Evolutionary conservation across 2,113 vertebrate species (phyloP), one percentile per base, ranked within the genome.

Genomic region (Turdus rufiventris): DNA sequence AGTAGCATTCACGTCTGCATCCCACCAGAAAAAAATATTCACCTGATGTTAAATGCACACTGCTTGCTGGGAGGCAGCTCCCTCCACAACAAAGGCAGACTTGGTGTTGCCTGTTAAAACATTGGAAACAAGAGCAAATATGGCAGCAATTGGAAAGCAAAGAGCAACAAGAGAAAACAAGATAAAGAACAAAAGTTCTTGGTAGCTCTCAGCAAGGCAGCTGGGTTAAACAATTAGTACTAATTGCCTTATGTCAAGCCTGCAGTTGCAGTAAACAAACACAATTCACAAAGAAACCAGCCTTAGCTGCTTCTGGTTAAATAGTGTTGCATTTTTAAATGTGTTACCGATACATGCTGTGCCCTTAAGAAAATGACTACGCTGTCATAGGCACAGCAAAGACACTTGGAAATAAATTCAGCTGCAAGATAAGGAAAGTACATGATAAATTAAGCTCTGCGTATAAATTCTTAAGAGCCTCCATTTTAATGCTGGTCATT

Each of bases 401-500:
- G 98, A 99, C 99, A 99, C 97, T 98, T 97, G 95, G 99, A 99
- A 99, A 99, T 99, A 99, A 99, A 99, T 99, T 99, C 99, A 98
- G 98, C 98, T 98, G 98, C 97, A 97, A 99, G 99, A 99, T 99
- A 99, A 99, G 99, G 99, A 98, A 99, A 98, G 99, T 98, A 98
- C 98, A 99, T 99, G 99, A 99, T 99, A 98, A 99, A 99, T 99
- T 99, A 99, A 99, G 98, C 98, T 97, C 97, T 93, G 98, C 98
- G 97, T 99, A 99, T 99, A 99, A 99, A 99, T 99, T 99, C 99
- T 99, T 99, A 99, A 99, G 99, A 99, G 99, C 98, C 99, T 99
- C 99, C 99, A 99, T 99, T 99, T 99, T 99, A 99, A 99, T 99
- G 99, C 98, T 98, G 99, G 99, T 99, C 99, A 99, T 99, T 99